phyloP scores from a whole-genome alignment of 2,797 vertebrate species.

The Anabacerthia variegaticeps region DNA sequence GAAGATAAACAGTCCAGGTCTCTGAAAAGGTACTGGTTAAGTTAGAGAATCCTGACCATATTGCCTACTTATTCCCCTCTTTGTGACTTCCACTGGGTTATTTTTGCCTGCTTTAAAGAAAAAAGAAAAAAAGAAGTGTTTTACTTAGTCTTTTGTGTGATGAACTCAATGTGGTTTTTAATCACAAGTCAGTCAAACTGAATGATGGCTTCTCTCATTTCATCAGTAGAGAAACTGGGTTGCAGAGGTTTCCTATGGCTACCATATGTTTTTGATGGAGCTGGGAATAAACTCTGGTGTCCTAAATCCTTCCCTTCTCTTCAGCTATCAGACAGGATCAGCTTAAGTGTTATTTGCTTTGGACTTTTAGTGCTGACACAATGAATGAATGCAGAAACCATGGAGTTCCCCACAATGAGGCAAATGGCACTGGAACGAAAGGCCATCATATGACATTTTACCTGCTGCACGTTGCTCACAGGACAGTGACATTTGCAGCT shows the following conservation, averaged over 20 bases:
- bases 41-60: not conserved
- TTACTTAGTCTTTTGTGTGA: not conserved
- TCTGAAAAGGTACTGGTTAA: not conserved
- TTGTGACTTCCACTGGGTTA: not conserved
- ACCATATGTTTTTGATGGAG: not conserved
- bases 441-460: conserved; percentile 33
- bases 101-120: not conserved
- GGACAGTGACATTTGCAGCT: conserved; percentile 47
- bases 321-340: not conserved
- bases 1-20: too few relatives aligned
- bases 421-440: not conserved
- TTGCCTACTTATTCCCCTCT: not conserved
- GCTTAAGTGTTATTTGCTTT: not conserved
- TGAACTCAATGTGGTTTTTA: not conserved
- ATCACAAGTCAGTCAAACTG: not conserved
- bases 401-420: not conserved
- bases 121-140: not conserved
- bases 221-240: not conserved
- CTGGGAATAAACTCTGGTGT: not conserved
- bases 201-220: not conserved
- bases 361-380: not conserved
- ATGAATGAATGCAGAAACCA: not conserved
- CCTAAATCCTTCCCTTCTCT: not conserved
- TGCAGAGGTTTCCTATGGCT: not conserved
- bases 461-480: not conserved